A percentile compares a stretch with the other conserved stretches of the same genome.
These are phyloP conservation scores for Incurvaria masculella DNA, from an alignment of 2,888 invertebrate species.

Conservation along the genomic window DNA sequence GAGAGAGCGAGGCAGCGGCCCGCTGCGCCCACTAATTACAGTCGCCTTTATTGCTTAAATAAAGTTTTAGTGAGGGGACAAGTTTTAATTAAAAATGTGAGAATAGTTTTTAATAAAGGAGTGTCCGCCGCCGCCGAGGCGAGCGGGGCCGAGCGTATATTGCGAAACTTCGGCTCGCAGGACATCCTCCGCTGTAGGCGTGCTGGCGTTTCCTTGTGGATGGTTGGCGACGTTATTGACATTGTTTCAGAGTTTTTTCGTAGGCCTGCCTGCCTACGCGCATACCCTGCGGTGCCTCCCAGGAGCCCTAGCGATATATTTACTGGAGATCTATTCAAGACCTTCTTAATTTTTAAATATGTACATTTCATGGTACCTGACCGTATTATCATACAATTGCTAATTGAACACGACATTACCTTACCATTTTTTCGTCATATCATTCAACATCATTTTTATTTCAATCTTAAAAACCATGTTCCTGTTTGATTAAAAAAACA, in stretches of 20 bases:
- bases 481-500: too few relatives aligned
- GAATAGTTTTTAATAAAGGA: conserved; percentile 58
- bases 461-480: too few relatives aligned
- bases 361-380: too few relatives aligned
- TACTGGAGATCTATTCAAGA: too few relatives aligned
- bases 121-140: conserved; percentile 31
- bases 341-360: too few relatives aligned
- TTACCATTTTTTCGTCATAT: too few relatives aligned
- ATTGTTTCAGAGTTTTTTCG: not conserved
- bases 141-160: conserved; percentile 33
- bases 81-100: conserved; percentile 59
- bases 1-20: not conserved
- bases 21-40: conserved; percentile 55
- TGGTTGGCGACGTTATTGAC: not conserved
- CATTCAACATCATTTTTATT: too few relatives aligned
- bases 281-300: too few relatives aligned
- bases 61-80: conserved; percentile 56
- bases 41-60: conserved; percentile 57
- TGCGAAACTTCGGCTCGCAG: conserved; percentile 55
- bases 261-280: too few relatives aligned
- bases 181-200: conserved; percentile 27
- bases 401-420: too few relatives aligned
- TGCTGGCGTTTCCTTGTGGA: not conserved
- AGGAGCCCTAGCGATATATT: not conserved
- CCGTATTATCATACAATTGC: too few relatives aligned